phyloP scores from a whole-genome alignment of 2,113 vertebrate species.

The Syngnathoides biaculeatus region DNA sequence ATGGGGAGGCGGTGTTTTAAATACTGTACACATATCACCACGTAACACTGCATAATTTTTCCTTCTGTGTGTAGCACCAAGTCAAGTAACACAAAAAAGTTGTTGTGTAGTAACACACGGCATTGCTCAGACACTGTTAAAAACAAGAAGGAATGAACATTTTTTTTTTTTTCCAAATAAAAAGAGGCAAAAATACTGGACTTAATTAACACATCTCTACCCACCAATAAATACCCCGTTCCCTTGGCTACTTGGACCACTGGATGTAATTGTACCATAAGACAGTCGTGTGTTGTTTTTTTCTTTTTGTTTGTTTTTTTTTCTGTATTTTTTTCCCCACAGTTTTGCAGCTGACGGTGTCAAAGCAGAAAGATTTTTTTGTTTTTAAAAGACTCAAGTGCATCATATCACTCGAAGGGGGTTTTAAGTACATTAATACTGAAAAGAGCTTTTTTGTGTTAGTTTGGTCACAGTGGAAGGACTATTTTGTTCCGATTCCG shows the following conservation, averaged over 20 bases:
- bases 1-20: constrained; percentile 47
- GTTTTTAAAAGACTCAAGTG: constrained; percentile 72
- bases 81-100: constrained; percentile 50
- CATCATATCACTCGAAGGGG: constrained; percentile 51
- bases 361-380: constrained; percentile 62
- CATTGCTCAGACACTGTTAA: constrained; percentile 51
- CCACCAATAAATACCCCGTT: constrained; percentile 68
- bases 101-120: constrained; percentile 54
- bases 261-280: constrained; percentile 65
- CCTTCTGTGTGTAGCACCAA: constrained; percentile 62
- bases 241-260: constrained; percentile 56
- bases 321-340: constrained; percentile 23
- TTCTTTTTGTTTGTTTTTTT: neutral
- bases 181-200: constrained; percentile 40
- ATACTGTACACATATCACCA: constrained; percentile 55
- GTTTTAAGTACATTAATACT: constrained; percentile 43
- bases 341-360: constrained; percentile 50
- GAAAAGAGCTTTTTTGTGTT: constrained; percentile 36
- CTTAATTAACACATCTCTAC: constrained; percentile 34
- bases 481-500: constrained; percentile 25
- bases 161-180: constrained; percentile 46
- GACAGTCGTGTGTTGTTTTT: constrained; percentile 39
- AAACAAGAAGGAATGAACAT: constrained; percentile 46
- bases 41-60: constrained; percentile 54
- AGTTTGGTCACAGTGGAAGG: constrained; percentile 70